Percentiles rank a stretch among this genome's conserved stretches.
These are phyloP conservation scores for Physocephala rufipes DNA, from an alignment of 2,888 invertebrate genomes.

Conservation along the genomic window DNA sequence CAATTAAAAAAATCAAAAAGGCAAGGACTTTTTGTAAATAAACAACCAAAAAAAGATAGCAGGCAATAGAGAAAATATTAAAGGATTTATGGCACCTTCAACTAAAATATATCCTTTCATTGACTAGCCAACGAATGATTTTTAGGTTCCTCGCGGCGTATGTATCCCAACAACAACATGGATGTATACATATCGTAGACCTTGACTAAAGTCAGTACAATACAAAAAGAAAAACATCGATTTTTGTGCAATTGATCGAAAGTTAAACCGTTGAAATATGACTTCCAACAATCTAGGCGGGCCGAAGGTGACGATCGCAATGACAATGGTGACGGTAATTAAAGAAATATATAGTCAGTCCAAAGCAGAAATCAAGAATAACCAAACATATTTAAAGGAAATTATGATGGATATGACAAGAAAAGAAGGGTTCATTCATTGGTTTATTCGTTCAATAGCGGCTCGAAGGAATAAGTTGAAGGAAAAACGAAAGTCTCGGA, in stretches of 20 bases:
- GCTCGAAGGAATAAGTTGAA: not conserved
- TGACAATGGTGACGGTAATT: not conserved
- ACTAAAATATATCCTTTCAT: not conserved
- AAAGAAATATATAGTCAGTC: too few species aligned
- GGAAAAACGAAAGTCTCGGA: slow-evolving; percentile 17
- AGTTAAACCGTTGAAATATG: slow-evolving; percentile 32
- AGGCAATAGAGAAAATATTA: not conserved
- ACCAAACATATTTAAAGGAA: not conserved
- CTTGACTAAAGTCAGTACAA: not conserved
- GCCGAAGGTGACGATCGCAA: not conserved
- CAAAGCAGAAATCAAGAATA: not conserved
- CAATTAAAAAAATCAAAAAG: too few species aligned
- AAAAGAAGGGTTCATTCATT: slow-evolving; percentile 37
- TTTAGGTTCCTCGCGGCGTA: too few species aligned
- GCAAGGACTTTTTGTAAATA: not conserved
- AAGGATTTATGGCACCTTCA: slow-evolving; percentile 29
- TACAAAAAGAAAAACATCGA: not conserved
- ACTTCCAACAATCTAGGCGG: not conserved
- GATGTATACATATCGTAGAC: not conserved
- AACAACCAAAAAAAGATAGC: not conserved
- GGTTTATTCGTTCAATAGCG: not conserved
- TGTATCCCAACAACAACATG: not conserved
- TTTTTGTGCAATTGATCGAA: slow-evolving; percentile 11
- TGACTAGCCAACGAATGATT: too few species aligned
- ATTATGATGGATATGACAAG: slow-evolving; percentile 14